Evolutionary conservation across 2,113 vertebrate species (phyloP).

Genomic region (Ranitomeya imitator): DNA sequence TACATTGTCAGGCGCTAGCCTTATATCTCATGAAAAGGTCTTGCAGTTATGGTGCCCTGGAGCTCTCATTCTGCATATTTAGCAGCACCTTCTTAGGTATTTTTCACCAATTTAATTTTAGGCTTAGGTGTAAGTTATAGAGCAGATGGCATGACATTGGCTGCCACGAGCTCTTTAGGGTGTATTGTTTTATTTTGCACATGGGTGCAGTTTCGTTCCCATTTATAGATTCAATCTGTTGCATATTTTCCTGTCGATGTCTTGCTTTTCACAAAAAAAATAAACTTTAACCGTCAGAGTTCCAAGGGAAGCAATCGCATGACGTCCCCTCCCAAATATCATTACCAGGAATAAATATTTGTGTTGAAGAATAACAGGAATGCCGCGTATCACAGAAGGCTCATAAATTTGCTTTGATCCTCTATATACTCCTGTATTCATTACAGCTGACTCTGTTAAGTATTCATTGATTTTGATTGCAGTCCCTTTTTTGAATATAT

Average conservation of each 20-base stretch:
- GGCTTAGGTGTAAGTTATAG: constrained; percentile 40
- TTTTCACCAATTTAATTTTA: constrained; percentile 47
- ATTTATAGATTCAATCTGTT: constrained; percentile 52
- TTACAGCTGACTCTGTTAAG: constrained; percentile 2
- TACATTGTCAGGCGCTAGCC: constrained; percentile 26
- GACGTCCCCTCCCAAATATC: neutral
- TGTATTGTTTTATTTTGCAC: constrained; percentile 54
- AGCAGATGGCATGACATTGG: constrained; percentile 50
- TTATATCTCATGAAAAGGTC: constrained; percentile 50
- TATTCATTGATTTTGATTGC: constrained; percentile 23
- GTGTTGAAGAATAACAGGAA: neutral
- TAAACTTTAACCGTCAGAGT: neutral
- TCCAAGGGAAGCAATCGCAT: neutral
- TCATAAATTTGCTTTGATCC: constrained; percentile 45
- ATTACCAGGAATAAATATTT: constrained; percentile 6
- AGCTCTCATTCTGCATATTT: constrained; percentile 26
- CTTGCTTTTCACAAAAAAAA: neutral
- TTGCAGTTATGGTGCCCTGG: constrained; percentile 41
- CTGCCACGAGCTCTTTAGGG: constrained; percentile 43
- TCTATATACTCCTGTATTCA: constrained; percentile 33
- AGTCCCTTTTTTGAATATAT: neutral
- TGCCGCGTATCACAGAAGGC: constrained; percentile 22
- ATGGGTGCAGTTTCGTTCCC: constrained; percentile 23
- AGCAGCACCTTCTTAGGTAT: constrained; percentile 29
- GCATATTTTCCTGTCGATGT: constrained; percentile 38